Percentiles rank a stretch among this genome's conserved stretches.
Conservation (phyloP, 2,797 vertebrate species). For the Cuculus canorus region DNA sequence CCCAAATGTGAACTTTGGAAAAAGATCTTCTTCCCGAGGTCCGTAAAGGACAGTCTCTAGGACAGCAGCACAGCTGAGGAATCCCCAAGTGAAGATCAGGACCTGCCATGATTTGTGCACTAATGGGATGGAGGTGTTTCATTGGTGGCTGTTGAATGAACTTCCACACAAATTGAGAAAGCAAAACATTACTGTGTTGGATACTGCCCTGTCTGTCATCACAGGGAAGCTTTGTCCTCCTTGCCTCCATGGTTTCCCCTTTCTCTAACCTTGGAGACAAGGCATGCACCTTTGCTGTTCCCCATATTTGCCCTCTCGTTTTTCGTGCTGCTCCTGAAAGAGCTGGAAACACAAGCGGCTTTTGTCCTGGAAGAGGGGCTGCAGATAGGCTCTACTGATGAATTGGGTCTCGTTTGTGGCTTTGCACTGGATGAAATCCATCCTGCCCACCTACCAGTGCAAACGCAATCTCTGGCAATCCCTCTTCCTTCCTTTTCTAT, state of each 20-base stretch:
- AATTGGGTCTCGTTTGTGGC: neutral
- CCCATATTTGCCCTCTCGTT: neutral
- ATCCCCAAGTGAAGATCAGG: neutral
- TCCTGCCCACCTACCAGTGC: neutral
- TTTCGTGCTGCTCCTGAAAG: neutral
- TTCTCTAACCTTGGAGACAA: neutral
- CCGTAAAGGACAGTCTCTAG: neutral
- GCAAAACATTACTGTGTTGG: neutral
- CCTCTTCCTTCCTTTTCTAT: neutral
- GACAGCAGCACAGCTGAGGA: neutral
- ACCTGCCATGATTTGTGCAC: neutral
- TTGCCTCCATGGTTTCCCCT: neutral
- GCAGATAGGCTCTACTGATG: neutral
- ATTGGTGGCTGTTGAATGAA: neutral
- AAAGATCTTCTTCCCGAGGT: neutral
- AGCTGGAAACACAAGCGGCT: neutral
- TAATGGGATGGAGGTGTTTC: neutral
- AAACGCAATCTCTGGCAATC: neutral
- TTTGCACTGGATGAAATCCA: neutral
- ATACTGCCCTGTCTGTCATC: neutral
- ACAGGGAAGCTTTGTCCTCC: neutral
- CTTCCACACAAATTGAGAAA: neutral
- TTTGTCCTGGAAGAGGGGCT: neutral
- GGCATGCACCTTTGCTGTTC: neutral
- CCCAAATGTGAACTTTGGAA: neutral